Base-by-base conservation (phyloP, 1,140 invertebrate genomes). In the Ectropis grisescens region DNA sequence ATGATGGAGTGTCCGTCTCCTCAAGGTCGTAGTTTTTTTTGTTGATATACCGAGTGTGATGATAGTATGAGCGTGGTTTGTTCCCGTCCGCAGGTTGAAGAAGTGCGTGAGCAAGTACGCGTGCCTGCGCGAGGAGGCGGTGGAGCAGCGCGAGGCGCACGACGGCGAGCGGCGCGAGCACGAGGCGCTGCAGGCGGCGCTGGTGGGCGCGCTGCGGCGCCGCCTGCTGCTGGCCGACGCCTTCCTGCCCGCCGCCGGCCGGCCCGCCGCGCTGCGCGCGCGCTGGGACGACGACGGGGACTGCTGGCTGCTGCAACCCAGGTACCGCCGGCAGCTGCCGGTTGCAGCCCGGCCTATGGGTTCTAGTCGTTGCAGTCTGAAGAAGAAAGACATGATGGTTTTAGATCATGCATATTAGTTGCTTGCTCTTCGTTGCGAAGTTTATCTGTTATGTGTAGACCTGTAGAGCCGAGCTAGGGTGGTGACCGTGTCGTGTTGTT, bases 171-270 rank as follows among this genome's bases (percentile, higher is more conserved):
- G 94, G 9, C 91, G 94, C 58, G 85, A 94, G 29, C 89, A 89
- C 29, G 71, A 81, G 52, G 69, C 68, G 41, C 48, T 72, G 47
- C 76, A 82, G 54, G 74, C 76, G 13, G 64, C 76, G 45, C 64
- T 79, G 29, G 55, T 75, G 14, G 80, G 55, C 2, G 84, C 93
- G 53, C 72, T 95, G 28, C 91, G 94, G 49, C 83, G 93, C n/a
- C 89, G 90, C 38, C 88, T 93, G 59, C 84, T 98, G 6, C 93
- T 98, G 25, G 96, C 98, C 37, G 96, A 98, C 58, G 98, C 98
- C 79, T 99, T 99, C 74, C 95, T 99, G 59, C 96, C 97, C 7
- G 85, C 88, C 2, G 94, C 96, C 55, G 94, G 98, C 29, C 91
- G 94, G 53, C 88, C 90, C 28, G 90, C 92, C 52, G 88, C 98